Base-by-base conservation (phyloP, 1,140 invertebrate genomes). In the Drosophila kanapiae region DNA sequence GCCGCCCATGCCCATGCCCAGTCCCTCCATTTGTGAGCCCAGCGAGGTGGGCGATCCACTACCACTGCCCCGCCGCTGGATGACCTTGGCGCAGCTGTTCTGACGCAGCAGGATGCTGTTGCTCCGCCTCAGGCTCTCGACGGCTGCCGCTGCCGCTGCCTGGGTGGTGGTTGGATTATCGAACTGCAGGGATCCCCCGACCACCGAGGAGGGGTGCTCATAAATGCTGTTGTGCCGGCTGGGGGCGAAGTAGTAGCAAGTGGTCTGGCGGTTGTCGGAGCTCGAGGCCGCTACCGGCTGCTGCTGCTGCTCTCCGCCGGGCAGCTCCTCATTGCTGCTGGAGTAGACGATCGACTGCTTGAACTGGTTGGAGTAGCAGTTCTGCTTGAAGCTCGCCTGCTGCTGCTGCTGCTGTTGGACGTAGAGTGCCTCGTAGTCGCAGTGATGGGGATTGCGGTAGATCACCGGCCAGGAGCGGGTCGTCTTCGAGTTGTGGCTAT, bases 401-500 rank as follows among this genome's bases (percentile, higher is more conserved):
- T 71, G 56, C 48, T 64, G 86, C 49, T 56, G 74, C 40, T 75
- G 80, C 47, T 91, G 84, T 35, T 92, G 81, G n/a, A 91, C 91
- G 77, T 92, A 92, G 10, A 93, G 74, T 6, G 91, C 85, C 71
- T 93, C 92, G 91, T 92, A 93, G 63, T 93, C 92, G 60, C 87
- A 92, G 53, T 92, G 87, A 58, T 92, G 87, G 0, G 92, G 90
- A 86, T 93, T 93, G 14, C 92, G 77, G 74, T 93, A 92, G 49
- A 93, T 93, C 27, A 93, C 92, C 0, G 92, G 92, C 92, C 92
- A 93, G 48, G 91, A 92, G 11, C 91, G 86, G 5, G 92, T 93
- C 14, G 92, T 93, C 63, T 91, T 93, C 4, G 87, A 92, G 62
- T 93, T 92, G 60, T 92, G 86, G 31, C 80, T 92, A 29, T 93